These are phyloP conservation scores for Laterallus jamaicensis DNA, from an alignment of 2,113 vertebrate species.

Conservation along the genomic window DNA sequence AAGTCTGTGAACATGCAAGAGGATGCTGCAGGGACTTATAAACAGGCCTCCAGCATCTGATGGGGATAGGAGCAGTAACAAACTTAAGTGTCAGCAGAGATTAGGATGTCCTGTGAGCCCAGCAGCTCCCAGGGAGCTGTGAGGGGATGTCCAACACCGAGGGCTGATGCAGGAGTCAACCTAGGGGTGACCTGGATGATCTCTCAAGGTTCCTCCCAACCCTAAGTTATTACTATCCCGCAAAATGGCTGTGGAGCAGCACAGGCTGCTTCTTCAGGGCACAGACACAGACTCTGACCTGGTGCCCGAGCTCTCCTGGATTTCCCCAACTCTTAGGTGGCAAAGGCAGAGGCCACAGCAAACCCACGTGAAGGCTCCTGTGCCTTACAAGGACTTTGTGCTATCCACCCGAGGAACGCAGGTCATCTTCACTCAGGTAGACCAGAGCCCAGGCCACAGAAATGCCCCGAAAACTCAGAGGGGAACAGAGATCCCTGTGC, in stretches of 20 bases:
- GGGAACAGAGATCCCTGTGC: background rate
- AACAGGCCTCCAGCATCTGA: accelerated
- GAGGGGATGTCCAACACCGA: background rate
- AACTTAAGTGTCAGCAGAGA: background rate
- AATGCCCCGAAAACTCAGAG: background rate
- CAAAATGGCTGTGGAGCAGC: background rate
- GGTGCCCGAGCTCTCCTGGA: background rate
- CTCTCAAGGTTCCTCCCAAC: background rate
- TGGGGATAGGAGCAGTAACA: background rate
- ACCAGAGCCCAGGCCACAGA: background rate
- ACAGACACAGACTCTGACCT: background rate
- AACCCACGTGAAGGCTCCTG: background rate
- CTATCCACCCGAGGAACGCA: background rate
- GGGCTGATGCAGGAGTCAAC: background rate
- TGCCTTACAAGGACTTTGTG: background rate
- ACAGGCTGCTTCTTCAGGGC: background rate
- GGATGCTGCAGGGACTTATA: background rate
- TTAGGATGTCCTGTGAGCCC: background rate
- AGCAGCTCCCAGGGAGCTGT: background rate
- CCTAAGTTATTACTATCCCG: background rate
- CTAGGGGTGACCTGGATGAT: background rate
- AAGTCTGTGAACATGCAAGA: background rate
- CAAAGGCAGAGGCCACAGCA: background rate
- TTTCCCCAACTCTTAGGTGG: accelerated
- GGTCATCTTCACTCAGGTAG: accelerated